Evolutionary conservation across 2,113 vertebrate species (phyloP).

Genomic region (Campylomormyrus numenius): DNA sequence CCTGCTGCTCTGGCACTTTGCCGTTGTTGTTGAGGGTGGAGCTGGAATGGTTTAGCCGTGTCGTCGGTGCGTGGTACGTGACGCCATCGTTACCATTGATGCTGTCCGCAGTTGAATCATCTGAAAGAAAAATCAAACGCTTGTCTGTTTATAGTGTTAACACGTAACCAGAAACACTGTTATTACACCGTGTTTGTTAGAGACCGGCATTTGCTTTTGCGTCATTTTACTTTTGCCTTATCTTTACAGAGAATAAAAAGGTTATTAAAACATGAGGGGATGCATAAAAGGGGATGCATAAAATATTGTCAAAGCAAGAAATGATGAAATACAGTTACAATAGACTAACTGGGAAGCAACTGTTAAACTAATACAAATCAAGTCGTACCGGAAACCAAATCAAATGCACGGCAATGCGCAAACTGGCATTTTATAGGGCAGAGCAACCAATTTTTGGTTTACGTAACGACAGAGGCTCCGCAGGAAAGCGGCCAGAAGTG

Average conservation of each 20-base stretch:
- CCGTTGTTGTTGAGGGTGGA: constrained; percentile 63
- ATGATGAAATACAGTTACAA: not conserved
- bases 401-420: not conserved
- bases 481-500: not conserved
- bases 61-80: constrained; percentile 63
- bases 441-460: not conserved
- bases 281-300: not conserved
- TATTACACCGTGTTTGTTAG: not conserved
- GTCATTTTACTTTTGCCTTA: not conserved
- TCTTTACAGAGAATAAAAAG: not conserved
- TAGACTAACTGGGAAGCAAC: not conserved
- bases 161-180: not conserved
- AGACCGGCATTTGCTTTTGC: not conserved
- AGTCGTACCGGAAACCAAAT: not conserved
- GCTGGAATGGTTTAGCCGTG: constrained; percentile 63
- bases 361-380: not conserved
- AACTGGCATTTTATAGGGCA: not conserved
- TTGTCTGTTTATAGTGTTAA: not conserved
- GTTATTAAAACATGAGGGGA: not conserved
- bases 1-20: constrained; percentile 66
- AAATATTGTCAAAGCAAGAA: not conserved
- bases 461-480: not conserved
- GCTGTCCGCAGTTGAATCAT: constrained; percentile 76
- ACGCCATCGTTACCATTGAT: constrained; percentile 72
- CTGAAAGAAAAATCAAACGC: constrained; percentile 41